Evolutionary conservation across 2,888 invertebrate genomes (phyloP).

Genomic region (Tribolium freemani): DNA sequence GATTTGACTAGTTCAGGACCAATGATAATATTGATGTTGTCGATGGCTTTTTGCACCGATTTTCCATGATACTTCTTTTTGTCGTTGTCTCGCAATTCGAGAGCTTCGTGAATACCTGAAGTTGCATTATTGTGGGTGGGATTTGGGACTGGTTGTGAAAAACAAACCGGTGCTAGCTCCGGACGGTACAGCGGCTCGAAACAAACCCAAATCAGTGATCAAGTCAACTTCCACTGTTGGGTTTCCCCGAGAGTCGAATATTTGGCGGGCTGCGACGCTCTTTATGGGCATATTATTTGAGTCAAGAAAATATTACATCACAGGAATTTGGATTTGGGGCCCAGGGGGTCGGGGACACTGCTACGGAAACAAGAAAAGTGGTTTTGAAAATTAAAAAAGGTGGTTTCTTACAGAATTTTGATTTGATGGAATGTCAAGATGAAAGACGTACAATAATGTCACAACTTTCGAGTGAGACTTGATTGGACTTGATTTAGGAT

Average conservation of each 20-base stretch:
- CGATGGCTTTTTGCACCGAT: conserved; percentile 93
- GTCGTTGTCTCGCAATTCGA: conserved; percentile 95
- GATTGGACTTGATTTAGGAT: too few relatives aligned
- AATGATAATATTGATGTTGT: conserved; percentile 88
- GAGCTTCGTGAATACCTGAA: conserved; percentile 90
- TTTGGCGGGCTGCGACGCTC: conserved; percentile 94
- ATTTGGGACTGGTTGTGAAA: background rate
- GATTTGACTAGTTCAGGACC: conserved; percentile 86
- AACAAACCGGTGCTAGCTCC: conserved; percentile 87
- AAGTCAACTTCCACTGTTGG: conserved; percentile 97
- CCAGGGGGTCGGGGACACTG: too few relatives aligned
- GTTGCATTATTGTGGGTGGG: background rate
- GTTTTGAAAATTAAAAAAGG: too few relatives aligned
- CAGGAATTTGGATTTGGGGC: too few relatives aligned
- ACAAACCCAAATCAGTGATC: conserved; percentile 85
- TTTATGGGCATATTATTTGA: conserved; percentile 81
- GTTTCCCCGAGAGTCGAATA: conserved; percentile 99
- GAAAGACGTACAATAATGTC: too few relatives aligned
- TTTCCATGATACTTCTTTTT: conserved; percentile 95
- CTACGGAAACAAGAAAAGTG: too few relatives aligned
- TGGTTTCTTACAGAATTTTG: too few relatives aligned
- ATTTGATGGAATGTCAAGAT: too few relatives aligned
- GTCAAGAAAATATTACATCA: too few relatives aligned
- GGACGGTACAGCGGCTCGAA: conserved; percentile 94
- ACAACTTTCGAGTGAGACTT: too few relatives aligned